These are phyloP conservation scores for Tenualosa ilisha DNA, from an alignment of 2,797 vertebrate genomes.

Conservation along the genomic window DNA sequence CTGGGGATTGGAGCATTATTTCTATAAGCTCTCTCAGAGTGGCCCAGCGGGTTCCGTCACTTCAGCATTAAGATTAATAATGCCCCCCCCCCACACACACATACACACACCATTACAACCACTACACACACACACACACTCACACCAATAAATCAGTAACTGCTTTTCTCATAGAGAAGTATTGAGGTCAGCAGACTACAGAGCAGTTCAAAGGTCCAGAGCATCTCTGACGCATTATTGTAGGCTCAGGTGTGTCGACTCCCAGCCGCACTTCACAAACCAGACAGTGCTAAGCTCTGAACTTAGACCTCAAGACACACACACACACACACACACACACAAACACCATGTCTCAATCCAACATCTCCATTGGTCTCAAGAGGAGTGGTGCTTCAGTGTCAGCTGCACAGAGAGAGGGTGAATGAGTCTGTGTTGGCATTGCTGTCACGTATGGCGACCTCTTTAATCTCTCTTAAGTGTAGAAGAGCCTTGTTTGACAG, in stretches of 20 bases:
- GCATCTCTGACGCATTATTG: too few species aligned
- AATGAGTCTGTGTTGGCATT: background rate
- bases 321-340: background rate
- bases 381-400: background rate
- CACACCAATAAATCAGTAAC: background rate
- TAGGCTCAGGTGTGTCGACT: background rate
- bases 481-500: background rate
- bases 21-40: slow-evolving; percentile 29
- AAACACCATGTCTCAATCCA: background rate
- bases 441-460: background rate
- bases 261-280: background rate
- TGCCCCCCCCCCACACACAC: slow-evolving; percentile 36
- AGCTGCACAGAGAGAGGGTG: background rate
- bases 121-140: background rate
- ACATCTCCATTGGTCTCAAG: background rate
- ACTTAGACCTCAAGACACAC: background rate
- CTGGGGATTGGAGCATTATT: background rate
- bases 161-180: background rate
- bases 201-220: background rate
- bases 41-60: slow-evolving; percentile 42
- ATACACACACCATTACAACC: background rate
- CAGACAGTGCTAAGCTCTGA: background rate
- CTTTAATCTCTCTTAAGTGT: slow-evolving; percentile 9
- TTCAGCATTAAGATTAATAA: slow-evolving; percentile 57
- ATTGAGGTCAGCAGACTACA: background rate